These are phyloP conservation scores for Gavialis gangeticus DNA, from an alignment of 2,113 vertebrate genomes.

Conservation along the genomic window DNA sequence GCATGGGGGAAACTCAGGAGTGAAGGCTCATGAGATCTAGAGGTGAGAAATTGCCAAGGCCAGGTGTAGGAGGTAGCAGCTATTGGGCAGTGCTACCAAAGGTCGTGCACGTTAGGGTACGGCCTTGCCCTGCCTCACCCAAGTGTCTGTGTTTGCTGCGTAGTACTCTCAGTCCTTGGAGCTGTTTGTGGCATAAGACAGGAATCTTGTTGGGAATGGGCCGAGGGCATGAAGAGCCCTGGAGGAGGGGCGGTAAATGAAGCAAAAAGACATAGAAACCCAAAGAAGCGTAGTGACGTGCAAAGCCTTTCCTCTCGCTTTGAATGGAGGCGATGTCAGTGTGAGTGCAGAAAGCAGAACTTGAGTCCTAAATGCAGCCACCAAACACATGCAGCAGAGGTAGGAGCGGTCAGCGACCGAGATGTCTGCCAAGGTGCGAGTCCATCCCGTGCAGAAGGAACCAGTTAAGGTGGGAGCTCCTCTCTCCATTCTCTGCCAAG, in stretches of 20 bases:
- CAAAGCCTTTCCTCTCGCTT: neutral
- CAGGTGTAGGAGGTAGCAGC: slow-evolving; percentile 69
- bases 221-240: neutral
- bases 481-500: neutral
- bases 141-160: neutral
- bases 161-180: neutral
- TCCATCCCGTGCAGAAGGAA: neutral
- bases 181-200: no score
- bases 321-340: neutral
- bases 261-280: neutral
- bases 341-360: neutral
- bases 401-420: neutral
- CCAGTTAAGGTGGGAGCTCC: neutral
- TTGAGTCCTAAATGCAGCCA: neutral
- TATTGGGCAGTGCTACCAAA: slow-evolving; percentile 14
- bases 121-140: neutral
- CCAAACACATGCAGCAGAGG: neutral
- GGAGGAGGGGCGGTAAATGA: neutral
- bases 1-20: neutral
- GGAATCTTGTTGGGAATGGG: neutral
- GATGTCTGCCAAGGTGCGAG: no score
- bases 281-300: neutral
- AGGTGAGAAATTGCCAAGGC: slow-evolving; percentile 28
- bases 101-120: no score
- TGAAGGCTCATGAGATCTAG: slow-evolving; percentile 32